phyloP scores from a whole-genome alignment of 2,888 invertebrate genomes.

The Caenorhabditis panamensis region DNA sequence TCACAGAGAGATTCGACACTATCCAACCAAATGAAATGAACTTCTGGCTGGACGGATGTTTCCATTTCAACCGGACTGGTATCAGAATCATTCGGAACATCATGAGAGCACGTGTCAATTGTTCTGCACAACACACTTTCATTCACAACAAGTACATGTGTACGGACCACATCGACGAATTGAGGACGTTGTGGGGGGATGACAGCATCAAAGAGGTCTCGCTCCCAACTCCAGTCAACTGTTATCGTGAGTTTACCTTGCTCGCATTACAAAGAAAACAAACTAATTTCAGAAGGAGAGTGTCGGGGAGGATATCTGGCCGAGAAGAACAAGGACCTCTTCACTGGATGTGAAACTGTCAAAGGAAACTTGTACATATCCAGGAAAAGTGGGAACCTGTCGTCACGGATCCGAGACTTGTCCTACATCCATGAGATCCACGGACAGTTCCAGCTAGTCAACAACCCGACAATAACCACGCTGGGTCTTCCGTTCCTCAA shows the following conservation, averaged over 20 bases:
- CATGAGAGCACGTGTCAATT: conserved; percentile 10
- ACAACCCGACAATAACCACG: conserved; percentile 23
- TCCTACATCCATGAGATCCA: conserved; percentile 25
- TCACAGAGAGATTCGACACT: conserved; percentile 6
- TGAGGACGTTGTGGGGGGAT: conserved; percentile 14
- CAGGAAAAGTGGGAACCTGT: conserved; percentile 17
- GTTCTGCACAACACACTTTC: conserved; percentile 21
- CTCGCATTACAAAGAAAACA: no score
- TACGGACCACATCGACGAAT: conserved; percentile 35
- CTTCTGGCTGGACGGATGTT: conserved; percentile 39
- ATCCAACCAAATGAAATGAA: conserved; percentile 6
- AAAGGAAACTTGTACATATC: conserved; percentile 22
- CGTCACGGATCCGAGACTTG: conserved; percentile 20
- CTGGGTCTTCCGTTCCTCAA: conserved; percentile 37
- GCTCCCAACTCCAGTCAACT: not conserved
- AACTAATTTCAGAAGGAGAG: conserved; percentile 32
- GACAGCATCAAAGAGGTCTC: conserved; percentile 1
- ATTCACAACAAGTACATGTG: conserved; percentile 40
- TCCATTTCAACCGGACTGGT: conserved; percentile 34
- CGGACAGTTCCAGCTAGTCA: conserved; percentile 18
- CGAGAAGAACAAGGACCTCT: not conserved
- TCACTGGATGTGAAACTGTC: conserved; percentile 29
- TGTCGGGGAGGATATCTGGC: conserved; percentile 38
- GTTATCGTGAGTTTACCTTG: conserved; percentile 40
- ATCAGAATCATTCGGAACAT: conserved; percentile 14